Evolutionary conservation across 2,113 vertebrate genomes (phyloP).

Genomic region (Rhegmatorhina hoffmannsi): DNA sequence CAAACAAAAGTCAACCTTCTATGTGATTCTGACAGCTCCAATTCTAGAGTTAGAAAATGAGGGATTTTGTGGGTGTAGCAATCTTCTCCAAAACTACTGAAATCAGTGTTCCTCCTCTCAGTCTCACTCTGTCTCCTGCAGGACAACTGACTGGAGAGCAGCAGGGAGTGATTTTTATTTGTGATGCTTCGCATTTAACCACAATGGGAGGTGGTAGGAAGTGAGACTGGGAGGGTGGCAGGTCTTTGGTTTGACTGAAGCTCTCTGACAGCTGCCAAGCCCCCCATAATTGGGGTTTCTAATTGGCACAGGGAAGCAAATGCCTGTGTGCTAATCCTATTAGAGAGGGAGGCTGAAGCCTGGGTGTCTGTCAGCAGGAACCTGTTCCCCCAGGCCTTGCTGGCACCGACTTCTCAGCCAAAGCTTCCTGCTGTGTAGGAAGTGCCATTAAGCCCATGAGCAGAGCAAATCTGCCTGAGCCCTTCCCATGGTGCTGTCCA

Average conservation of each 20-base stretch:
- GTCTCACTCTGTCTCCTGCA: not conserved
- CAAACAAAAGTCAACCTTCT: not conserved
- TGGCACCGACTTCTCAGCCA: not conserved
- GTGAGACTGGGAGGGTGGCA: not conserved
- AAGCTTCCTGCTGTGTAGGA: not conserved
- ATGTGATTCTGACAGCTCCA: not conserved
- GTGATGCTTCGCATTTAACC: not conserved
- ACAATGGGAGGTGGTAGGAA: not conserved
- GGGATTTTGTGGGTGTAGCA: not conserved
- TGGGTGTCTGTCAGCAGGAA: not conserved
- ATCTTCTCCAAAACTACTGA: not conserved
- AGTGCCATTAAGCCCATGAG: not conserved
- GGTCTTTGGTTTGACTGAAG: not conserved
- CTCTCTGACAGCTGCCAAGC: not conserved
- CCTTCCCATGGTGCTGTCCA: not conserved
- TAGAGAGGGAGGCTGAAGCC: not conserved
- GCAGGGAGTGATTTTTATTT: not conserved
- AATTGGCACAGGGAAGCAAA: not conserved
- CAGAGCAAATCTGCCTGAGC: not conserved
- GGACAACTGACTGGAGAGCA: not conserved
- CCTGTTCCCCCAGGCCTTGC: not conserved
- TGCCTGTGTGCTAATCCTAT: not conserved
- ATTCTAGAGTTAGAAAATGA: not conserved
- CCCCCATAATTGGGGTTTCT: not conserved
- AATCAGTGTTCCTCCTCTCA: not conserved